Percentiles rank a stretch among this genome's conserved stretches.
Conservation (phyloP, 2,888 invertebrate genomes). For the Dione juno region DNA sequence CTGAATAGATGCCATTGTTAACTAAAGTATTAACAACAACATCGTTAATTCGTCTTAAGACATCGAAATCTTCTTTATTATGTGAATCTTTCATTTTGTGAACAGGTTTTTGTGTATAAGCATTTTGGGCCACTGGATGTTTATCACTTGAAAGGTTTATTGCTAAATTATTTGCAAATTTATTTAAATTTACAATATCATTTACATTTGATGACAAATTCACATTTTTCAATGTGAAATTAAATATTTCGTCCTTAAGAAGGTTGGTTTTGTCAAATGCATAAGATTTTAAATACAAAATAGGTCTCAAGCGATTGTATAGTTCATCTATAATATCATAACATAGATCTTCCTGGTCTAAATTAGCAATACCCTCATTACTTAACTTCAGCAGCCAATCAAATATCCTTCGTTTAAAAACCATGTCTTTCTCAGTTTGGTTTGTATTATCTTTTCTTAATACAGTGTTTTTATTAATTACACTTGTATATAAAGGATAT, state of each 20-base stretch:
- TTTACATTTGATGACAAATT: conserved; percentile 43
- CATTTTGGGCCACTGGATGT: conserved; percentile 7
- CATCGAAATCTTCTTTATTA: conserved; percentile 3
- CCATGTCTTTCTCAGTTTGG: background rate
- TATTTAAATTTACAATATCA: conserved; percentile 12
- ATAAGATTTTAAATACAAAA: conserved; percentile 38
- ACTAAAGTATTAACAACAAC: conserved; percentile 25
- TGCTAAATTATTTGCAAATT: conserved; percentile 28
- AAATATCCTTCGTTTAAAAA: conserved; percentile 41
- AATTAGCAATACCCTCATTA: conserved; percentile 32
- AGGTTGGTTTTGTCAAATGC: conserved; percentile 48
- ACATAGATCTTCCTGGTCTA: conserved; percentile 37
- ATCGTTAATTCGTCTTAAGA: conserved; percentile 18
- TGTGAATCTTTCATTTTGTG: background rate
- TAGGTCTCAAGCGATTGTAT: conserved; percentile 42
- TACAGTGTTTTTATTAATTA: background rate
- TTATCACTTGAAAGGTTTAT: conserved; percentile 25
- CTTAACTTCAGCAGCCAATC: conserved; percentile 48
- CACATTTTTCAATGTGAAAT: conserved; percentile 47
- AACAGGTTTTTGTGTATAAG: background rate
- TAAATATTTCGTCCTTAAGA: conserved; percentile 53
- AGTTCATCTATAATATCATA: conserved; percentile 39
- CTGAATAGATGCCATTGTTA: conserved; percentile 18
- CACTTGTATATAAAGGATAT: conserved; percentile 15
- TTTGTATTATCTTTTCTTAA: background rate